phyloP scores from a whole-genome alignment of 2,888 invertebrate species.

The Drosophila pegasa region DNA sequence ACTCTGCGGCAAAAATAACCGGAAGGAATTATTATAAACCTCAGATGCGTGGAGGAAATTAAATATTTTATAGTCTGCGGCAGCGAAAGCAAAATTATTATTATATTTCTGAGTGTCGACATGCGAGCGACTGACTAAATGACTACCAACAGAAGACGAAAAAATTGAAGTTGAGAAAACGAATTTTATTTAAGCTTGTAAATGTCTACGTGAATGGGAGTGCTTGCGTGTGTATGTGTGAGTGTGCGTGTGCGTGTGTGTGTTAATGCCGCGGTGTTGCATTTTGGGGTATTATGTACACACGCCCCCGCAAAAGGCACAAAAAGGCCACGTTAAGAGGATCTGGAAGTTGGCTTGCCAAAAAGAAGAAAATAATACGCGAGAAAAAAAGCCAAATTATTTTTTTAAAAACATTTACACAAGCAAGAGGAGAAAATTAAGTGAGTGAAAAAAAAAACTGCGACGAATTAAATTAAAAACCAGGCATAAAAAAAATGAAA shows the following conservation, averaged over 20 bases:
- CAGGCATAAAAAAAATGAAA: constrained; percentile 1
- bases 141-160: constrained; percentile 47
- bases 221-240: background rate
- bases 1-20: constrained; percentile 67
- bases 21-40: constrained; percentile 78
- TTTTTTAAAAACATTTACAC: constrained; percentile 18
- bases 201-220: background rate
- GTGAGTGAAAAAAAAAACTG: constrained; percentile 44
- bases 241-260: constrained; percentile 12
- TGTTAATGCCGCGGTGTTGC: constrained; percentile 64
- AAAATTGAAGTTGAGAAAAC: constrained; percentile 52
- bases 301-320: constrained; percentile 26
- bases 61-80: constrained; percentile 80
- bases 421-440: constrained; percentile 39
- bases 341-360: constrained; percentile 47
- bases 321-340: constrained; percentile 64
- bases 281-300: constrained; percentile 59
- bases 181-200: constrained; percentile 22
- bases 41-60: constrained; percentile 71
- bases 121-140: constrained; percentile 26
- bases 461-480: constrained; percentile 74
- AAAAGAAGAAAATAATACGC: background rate
- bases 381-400: constrained; percentile 1
- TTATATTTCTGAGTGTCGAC: constrained; percentile 47
- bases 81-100: constrained; percentile 63